Percentiles rank a stretch among this genome's conserved stretches.
Conservation (phyloP, 2,888 invertebrate genomes). For the Rambutsinella grinnellia region DNA sequence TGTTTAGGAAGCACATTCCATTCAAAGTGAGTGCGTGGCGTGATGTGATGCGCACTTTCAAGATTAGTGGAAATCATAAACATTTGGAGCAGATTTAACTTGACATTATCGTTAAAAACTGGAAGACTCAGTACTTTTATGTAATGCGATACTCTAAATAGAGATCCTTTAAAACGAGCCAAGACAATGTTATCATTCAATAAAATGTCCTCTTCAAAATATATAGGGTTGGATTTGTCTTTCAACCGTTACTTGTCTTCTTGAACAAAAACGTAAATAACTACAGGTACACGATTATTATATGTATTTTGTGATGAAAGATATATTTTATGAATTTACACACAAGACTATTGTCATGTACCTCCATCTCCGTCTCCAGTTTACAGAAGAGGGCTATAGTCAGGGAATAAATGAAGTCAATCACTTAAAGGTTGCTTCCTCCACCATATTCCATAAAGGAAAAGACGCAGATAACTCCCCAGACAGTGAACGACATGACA, state of each 20-base stretch:
- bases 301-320: background rate
- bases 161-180: too few species aligned
- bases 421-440: constrained; percentile 28
- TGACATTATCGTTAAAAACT: constrained; percentile 50
- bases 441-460: constrained; percentile 13
- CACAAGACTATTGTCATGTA: too few species aligned
- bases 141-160: too few species aligned
- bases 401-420: constrained; percentile 39
- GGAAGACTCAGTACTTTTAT: too few species aligned
- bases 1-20: background rate
- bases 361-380: background rate
- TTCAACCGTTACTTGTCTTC: background rate
- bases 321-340: background rate
- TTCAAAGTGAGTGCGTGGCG: background rate
- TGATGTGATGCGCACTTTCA: background rate
- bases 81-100: constrained; percentile 49
- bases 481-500: constrained; percentile 39
- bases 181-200: too few species aligned
- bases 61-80: constrained; percentile 38
- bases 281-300: background rate
- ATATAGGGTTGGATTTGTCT: too few species aligned
- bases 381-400: constrained; percentile 15
- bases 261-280: background rate
- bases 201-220: too few species aligned
- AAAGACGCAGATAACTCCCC: constrained; percentile 27